Evolutionary conservation across 2,113 vertebrate genomes (phyloP), one percentile per base, ranked within the genome.

Genomic region (Petromus typicus): DNA sequence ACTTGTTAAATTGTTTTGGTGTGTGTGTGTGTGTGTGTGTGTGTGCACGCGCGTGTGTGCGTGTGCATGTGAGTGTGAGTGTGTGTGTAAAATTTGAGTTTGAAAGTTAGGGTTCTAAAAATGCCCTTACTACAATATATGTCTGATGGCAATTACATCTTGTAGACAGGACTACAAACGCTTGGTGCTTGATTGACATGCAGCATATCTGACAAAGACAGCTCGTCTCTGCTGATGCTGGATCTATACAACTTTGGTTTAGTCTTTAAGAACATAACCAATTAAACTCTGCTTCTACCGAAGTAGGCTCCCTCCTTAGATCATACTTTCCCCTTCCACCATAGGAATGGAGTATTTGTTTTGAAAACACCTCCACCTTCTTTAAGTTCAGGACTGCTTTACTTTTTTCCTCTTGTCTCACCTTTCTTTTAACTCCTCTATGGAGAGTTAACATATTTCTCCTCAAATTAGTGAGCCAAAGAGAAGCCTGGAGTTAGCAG

Each of bases 91-190:
- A 22, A 86, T 20, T 71, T 92, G 64, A 90, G 13, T 93, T 89
- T 82, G 61, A 93, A 94, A 94, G 61, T 94, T 43, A 17, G 40
- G 40, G 64, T 16, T 89, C 80, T 66, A 45, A 79, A 93, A 94
- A 86, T 7, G 51, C 37, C 22, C 22, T 90, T 22, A 32, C 51
- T 64, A 37, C 40, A 94, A 76, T 69, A 93, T n/a, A n/a, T n/a
- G n/a, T n/a, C n/a, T n/a, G n/a, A n/a, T 84, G 75, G 51, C 48
- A 86, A 43, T n/a, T 54, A 51, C 91, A 51, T 86, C 75, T 93
- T 86, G 12, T n/a, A 92, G 40, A 64, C 20, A 75, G 54, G 64
- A 91, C 51, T 59, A 83, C 13, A 6, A 90, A 76, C 0, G 0
- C 25, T 90, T 90, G 86, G 34, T 91, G 56, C 34, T 89, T 89